Percentiles rank a stretch among this genome's conserved stretches.
These are phyloP conservation scores for Cephalopachus bancanus DNA, from an alignment of 2,797 vertebrate species.

Conservation along the genomic window DNA sequence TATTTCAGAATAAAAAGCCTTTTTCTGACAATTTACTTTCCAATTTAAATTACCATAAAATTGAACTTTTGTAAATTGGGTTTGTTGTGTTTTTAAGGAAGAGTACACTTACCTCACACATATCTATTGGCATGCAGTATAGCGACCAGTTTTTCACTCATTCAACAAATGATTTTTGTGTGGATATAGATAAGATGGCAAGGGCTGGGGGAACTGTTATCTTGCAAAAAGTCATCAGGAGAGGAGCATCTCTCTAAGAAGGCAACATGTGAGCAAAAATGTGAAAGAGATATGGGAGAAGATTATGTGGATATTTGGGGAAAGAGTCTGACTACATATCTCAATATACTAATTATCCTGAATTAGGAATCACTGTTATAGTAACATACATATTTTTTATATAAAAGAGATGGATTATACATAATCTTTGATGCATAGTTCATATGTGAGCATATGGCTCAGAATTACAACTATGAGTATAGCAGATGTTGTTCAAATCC, in stretches of 20 bases:
- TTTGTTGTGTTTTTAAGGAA: background rate
- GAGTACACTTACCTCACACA: background rate
- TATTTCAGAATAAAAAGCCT: conserved; percentile 56
- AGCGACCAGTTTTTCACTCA: background rate
- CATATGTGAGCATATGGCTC: background rate
- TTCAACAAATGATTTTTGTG: background rate
- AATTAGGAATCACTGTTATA: conserved; percentile 1
- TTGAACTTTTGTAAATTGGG: background rate
- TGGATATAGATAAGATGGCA: background rate
- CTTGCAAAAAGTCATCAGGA: background rate
- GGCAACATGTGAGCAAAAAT: background rate
- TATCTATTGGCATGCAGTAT: background rate
- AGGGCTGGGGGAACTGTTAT: background rate
- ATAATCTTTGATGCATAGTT: background rate
- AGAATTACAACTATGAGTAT: background rate
- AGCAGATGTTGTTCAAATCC: conserved; percentile 44
- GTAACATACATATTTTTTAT: background rate
- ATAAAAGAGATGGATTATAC: background rate
- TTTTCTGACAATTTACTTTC: background rate
- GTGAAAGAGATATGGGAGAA: background rate
- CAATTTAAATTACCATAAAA: background rate
- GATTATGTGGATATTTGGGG: background rate
- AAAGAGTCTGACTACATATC: background rate
- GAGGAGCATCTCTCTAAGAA: background rate
- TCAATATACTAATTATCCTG: background rate